Evolutionary conservation across 2,888 invertebrate genomes (phyloP).

Genomic region (Clanis bilineata): DNA sequence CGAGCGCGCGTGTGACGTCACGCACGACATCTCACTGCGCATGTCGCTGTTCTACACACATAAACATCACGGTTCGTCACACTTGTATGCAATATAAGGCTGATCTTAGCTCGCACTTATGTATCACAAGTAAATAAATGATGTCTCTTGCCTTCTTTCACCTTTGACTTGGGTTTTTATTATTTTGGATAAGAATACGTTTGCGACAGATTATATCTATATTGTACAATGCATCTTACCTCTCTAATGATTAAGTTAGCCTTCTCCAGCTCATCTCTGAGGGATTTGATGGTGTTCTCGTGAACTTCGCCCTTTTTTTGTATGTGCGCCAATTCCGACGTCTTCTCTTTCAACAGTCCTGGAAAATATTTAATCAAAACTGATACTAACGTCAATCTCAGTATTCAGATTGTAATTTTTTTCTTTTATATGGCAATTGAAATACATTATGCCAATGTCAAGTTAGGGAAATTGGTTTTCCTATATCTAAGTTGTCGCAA

Average conservation of each 20-base stretch:
- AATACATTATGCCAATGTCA: no score
- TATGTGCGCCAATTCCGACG: conserved; percentile 34
- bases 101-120: no score
- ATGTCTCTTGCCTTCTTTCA: no score
- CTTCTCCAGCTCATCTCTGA: conserved; percentile 41
- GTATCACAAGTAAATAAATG: no score
- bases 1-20: conserved; percentile 38
- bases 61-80: neutral
- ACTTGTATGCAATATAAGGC: neutral
- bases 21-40: conserved; percentile 38
- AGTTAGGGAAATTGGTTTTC: no score
- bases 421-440: no score
- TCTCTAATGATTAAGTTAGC: conserved; percentile 41
- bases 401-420: no score
- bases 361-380: neutral
- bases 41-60: conserved; percentile 39
- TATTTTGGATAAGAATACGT: no score
- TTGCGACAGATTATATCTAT: no score
- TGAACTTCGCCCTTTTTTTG: conserved; percentile 36
- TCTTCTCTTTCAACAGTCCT: conserved; percentile 47
- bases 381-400: no score
- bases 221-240: conserved; percentile 33
- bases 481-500: no score
- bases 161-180: no score
- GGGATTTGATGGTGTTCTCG: conserved; percentile 31